Evolutionary conservation across 2,888 invertebrate species (phyloP), one percentile per base, ranked within the genome.

Genomic region (Eilema sororculum): DNA sequence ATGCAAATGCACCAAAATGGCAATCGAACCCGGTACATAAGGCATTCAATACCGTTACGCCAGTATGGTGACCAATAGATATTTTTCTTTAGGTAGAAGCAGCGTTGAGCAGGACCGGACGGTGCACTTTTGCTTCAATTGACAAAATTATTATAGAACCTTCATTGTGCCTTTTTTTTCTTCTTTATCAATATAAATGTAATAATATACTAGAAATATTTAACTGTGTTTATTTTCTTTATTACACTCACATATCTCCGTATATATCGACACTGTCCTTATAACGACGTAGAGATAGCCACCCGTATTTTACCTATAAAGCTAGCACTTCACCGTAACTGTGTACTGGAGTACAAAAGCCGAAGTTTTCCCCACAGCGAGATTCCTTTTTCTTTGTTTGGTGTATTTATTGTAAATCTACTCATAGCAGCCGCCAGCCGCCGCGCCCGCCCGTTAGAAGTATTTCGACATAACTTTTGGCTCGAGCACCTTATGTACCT

Each of bases 341-440:
- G 86, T 86, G 86, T 87, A 87, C 85, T 87, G 85, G 84, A 89
- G 90, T 84, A 93, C 93, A 93, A 93, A 90, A 93, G 93, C 89
- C 90, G 89, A 95, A 95, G 89, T 94, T 95, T 91, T 91, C 89
- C 89, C 94, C 94, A 89, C 94, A 94, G 89, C 91, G 90, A 91
- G 93, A 94, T 94, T 94, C 93, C 92, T 93, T 94, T 94, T 94
- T 93, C 94, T 94, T 95, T 95, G 95, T 95, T 95, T 93, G 91
- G 92, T 93, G 93, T 95, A 95, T 95, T 94, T 94, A 95, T 95
- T 94, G 95, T 95, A 94, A 94, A 95, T 94, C 93, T 93, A 94
- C 95, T 95, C 95, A 94, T 94, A 94, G 93, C 91, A 88, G 83
- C 85, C 64, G 64, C 64, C 71, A 67, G 67, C 71, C 68, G 86